Base-by-base conservation (phyloP, 2,888 invertebrate species). In the Achlya flavicornis region DNA sequence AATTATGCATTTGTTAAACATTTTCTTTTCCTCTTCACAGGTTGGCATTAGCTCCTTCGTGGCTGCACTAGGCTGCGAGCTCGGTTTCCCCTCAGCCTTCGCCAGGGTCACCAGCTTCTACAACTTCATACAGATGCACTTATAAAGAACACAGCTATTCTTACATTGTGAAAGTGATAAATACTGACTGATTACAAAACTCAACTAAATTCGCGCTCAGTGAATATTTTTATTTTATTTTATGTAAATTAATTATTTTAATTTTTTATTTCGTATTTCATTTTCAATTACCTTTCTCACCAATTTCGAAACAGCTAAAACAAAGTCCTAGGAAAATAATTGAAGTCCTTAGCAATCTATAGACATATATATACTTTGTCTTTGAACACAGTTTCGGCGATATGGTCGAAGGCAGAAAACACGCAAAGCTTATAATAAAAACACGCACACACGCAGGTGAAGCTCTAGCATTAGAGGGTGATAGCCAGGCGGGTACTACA, bases 41-140 rank as follows among this genome's bases (percentile, higher is more conserved):
- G 72, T 87, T n/a, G 89, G 89, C 19, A 63, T 89, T 66, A 87
- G 83, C 33, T 88, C 88, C 0, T 89, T 89, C 68, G 89, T 84
- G 1, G 86, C 87, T 0, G 6, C 10, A 0, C 38, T 43, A 5
- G 84, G 81, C 12, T 88, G 88, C 73, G 77, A 86, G 63, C 78
- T 76, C 14, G 87, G 87, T 2, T 76, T 72, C 78, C 89, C 89
- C 0, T 87, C 87, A 1, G 88, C 82, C 14, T 89, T 80, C 70
- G 86, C 88, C 8, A 78, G 89, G 33, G 77, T 86, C 53, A 88
- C 86, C 70, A 85, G 84, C 66, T 87, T 86, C 80, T 64, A 65
- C 68, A 67, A 46, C 66, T 88, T 87, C 74, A 86, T 88, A 61
- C 43, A 66, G 0, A 80, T 82, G 63, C 68, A 86, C 63, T 4